Base-by-base conservation (phyloP, 1,140 invertebrate species). In the Trypoxylus dichotomus region DNA sequence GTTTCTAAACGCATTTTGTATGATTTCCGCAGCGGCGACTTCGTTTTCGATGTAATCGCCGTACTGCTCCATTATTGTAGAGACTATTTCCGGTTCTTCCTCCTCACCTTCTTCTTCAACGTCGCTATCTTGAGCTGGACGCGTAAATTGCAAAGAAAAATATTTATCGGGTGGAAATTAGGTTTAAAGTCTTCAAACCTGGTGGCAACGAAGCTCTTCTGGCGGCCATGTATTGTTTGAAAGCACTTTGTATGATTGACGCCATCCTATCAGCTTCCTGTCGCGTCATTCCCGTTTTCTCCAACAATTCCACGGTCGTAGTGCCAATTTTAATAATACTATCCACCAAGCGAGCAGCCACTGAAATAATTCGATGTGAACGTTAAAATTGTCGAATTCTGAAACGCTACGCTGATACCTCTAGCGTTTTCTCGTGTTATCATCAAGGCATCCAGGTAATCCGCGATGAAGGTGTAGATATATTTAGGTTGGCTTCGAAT, bases 361-460 rank as follows among this genome's bases (percentile, higher is more conserved):
- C 88, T 63, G 19, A 54, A 60, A 60, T 27, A 11, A 13, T 42
- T n/a, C 2, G 24, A 25, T 75, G 0, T 41, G 2, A 43, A 42
- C n/a, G 6, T 5, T 37, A 3, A 13, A 41, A 74, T 7, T 1
- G 10, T 24, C 37, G n/a, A n/a, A n/a, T n/a, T n/a, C n/a, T n/a
- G n/a, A n/a, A 21, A 19, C 3, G 3, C 2, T 71, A 77, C 41
- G 43, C 5, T 3, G 5, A 63, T 82, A 88, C 88, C 85, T 87
- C 87, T 86, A 0, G 87, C 85, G 81, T 89, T 89, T 84, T 93
- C 92, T n/a, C 92, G 87, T 0, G 91, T 92, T 15, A 92, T 89
- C 21, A 93, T 85, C 24, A 93, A 84, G 1, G 89, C 89, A 74
- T 92, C 91, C 7, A 92, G 84, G 82, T 93, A 94, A 83, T 93